Percentiles rank a stretch among this genome's conserved stretches.
Evolutionary conservation across 2,797 vertebrate genomes (phyloP).

Genomic region (Periophthalmus magnuspinnatus): DNA sequence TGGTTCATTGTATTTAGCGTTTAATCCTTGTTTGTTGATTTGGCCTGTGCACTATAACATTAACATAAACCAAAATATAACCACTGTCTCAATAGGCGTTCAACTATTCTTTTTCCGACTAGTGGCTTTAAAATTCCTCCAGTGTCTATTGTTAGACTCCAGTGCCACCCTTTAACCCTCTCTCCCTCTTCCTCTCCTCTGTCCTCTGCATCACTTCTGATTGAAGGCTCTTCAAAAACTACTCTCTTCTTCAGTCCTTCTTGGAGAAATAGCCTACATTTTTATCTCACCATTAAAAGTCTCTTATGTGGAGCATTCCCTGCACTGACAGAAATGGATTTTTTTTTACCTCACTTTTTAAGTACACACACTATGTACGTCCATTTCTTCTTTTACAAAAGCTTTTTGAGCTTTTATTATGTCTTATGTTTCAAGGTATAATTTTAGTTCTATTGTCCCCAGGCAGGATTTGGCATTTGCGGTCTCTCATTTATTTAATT

Average conservation of each 20-base stretch:
- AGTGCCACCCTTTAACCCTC: constrained; percentile 19
- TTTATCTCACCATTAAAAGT: constrained; percentile 7
- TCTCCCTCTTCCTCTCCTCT: neutral
- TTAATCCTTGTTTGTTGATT: neutral
- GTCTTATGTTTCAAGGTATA: neutral
- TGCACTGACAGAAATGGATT: constrained; percentile 29
- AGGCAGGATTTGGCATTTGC: neutral
- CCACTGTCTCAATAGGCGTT: too few relatives aligned
- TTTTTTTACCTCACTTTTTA: neutral
- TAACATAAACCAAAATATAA: too few relatives aligned
- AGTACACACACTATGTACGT: neutral
- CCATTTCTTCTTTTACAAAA: neutral
- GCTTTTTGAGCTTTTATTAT: neutral
- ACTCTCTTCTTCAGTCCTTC: constrained; percentile 12
- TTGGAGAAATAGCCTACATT: constrained; percentile 31
- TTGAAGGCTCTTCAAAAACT: constrained; percentile 48
- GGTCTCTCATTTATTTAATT: neutral
- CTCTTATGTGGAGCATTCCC: constrained; percentile 35
- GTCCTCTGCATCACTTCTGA: constrained; percentile 37
- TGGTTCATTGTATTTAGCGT: neutral
- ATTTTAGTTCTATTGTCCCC: neutral
- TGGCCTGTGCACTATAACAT: too few relatives aligned
- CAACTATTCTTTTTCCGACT: too few relatives aligned
- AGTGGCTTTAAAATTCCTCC: neutral
- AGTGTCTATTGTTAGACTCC: constrained; percentile 5